Base-by-base conservation (phyloP, 2,797 vertebrate genomes). In the Enteromius anoplus region DNA sequence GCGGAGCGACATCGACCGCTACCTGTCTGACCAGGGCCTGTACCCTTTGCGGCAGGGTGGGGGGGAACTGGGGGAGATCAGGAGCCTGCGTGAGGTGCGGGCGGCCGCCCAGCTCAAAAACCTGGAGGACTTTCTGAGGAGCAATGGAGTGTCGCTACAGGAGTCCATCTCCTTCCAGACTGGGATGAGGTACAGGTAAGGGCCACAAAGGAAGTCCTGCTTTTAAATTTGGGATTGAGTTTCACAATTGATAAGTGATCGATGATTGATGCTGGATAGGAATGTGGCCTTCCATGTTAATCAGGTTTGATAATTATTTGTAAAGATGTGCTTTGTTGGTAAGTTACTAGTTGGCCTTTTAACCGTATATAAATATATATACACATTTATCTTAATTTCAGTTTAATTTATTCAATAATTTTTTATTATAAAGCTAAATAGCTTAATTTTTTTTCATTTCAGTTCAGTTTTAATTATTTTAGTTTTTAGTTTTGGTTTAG, bases 181-280 rank as follows among this genome's bases (percentile, higher is more conserved):
- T 0, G 96, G 97, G 88, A 98, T 99, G 97, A 95, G 90, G 77
- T 98, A 98, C 95, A 96, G 97, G 97, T 99, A 94, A 95, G 96
- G 81, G 70, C 53, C 26, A 23, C 21, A 14, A 42, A 80, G 32
- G 53, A n/a, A 34, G 79, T 55, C 26, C 19, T 78, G 17, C 51
- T 51, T 80, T 68, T 34, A 21, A 72, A 21, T 47, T 5, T 29
- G 60, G n/a, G 58, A 19, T 40, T 23, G 5, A 69, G 21, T 17
- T 58, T 53, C 34, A 79, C 12, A n/a, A 49, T 21, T 15, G 6
- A 29, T 66, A 21, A 53, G 51, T n/a, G 29, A 5, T 34, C 5
- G 4, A 21, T 53, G 10, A 78, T 49, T 7, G 23, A 21, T 49
- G 9, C n/a, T 11, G 40, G 34, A 64, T 12, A 42, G 26, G 21